Conservation (phyloP, 1,140 invertebrate species). For the Prorops nasuta region DNA sequence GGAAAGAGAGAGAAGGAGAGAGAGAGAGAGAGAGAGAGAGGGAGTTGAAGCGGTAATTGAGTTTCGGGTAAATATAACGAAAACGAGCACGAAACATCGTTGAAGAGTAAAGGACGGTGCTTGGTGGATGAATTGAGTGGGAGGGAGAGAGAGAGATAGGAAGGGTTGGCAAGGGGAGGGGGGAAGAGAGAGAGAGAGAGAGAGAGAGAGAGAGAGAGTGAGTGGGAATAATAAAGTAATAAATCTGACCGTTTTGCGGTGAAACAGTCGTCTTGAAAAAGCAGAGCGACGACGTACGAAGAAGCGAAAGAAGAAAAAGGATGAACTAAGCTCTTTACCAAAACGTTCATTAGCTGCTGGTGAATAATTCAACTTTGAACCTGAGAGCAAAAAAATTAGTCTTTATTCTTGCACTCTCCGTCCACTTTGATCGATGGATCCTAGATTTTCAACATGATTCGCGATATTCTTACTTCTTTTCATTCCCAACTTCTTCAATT, state of each 20-base stretch:
- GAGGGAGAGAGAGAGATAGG: not conserved
- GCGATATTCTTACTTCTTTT: too few species aligned
- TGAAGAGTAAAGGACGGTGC: not conserved
- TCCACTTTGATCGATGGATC: too few species aligned
- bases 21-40: too few species aligned
- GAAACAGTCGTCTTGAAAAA: not conserved
- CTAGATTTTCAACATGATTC: too few species aligned
- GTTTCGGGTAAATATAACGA: conserved; percentile 15
- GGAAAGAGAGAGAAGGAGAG: not conserved
- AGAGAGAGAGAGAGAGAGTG: not conserved
- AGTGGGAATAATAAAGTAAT: not conserved
- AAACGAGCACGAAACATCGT: not conserved
- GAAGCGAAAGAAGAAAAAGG: not conserved
- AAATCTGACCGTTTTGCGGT: not conserved
- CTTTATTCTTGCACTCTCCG: too few species aligned
- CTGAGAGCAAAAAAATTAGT: conserved; percentile 7
- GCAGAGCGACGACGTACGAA: not conserved
- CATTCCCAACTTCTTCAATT: too few species aligned
- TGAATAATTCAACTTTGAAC: conserved; percentile 18
- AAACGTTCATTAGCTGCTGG: conserved; percentile 19
- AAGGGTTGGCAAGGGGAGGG: not conserved
- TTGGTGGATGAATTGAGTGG: conserved; percentile 5
- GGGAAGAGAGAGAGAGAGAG: not conserved
- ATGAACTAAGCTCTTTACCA: not conserved
- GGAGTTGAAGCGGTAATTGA: not conserved